These are phyloP conservation scores for Peromyscus attwateri DNA, from an alignment of 2,797 vertebrate species.

Conservation along the genomic window DNA sequence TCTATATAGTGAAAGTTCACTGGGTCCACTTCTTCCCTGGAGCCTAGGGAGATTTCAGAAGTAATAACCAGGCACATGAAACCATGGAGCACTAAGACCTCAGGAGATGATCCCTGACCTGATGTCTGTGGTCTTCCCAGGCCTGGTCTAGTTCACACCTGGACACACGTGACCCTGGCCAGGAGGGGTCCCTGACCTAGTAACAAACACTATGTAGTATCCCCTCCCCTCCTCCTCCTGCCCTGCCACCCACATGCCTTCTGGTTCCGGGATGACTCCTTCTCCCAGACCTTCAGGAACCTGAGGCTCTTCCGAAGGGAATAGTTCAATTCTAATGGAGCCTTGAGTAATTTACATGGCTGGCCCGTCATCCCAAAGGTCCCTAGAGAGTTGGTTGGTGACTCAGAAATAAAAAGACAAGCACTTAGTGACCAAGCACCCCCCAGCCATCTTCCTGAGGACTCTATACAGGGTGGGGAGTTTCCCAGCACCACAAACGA, in stretches of 20 bases:
- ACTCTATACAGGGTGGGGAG: neutral
- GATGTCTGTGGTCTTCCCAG: neutral
- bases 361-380: neutral
- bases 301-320: slow-evolving; percentile 21
- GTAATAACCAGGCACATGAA: neutral
- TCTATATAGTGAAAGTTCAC: neutral
- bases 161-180: neutral
- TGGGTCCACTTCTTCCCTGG: neutral
- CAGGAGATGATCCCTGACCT: neutral
- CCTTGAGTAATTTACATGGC: neutral
- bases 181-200: neutral
- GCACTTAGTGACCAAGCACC: neutral
- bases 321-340: neutral
- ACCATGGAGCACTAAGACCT: neutral
- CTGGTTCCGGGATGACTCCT: neutral
- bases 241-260: too few species aligned
- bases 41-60: neutral
- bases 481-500: neutral
- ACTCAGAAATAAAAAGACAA: neutral
- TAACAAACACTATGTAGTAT: neutral
- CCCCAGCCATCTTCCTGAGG: neutral
- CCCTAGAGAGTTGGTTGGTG: neutral
- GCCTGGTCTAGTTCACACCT: neutral
- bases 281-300: neutral
- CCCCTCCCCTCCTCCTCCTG: too few species aligned